Conservation (phyloP, 2,797 vertebrate species). For the Pantherophis alleghaniensis region DNA sequence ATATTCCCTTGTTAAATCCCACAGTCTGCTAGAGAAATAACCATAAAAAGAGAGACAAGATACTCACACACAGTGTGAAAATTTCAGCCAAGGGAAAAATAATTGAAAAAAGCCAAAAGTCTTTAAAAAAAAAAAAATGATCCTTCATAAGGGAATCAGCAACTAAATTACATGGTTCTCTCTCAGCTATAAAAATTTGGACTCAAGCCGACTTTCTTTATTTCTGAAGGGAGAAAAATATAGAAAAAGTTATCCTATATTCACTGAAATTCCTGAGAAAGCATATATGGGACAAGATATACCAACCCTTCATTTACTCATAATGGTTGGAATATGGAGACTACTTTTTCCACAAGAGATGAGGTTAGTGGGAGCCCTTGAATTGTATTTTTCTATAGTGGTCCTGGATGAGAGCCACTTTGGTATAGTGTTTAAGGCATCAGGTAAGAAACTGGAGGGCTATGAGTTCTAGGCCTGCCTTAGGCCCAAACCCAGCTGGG, state of each 20-base stretch:
- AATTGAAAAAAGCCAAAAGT: background rate
- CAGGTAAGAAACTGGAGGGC: background rate
- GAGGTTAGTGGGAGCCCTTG: background rate
- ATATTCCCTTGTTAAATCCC: background rate
- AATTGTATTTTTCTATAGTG: background rate
- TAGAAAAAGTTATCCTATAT: background rate
- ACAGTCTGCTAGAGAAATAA: background rate
- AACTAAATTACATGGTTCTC: background rate
- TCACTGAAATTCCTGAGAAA: background rate
- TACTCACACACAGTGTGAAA: background rate
- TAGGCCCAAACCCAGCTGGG: background rate
- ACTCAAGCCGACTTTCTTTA: background rate
- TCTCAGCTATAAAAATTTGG: background rate
- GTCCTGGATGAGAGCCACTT: background rate
- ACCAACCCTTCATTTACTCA: background rate
- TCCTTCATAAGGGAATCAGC: background rate
- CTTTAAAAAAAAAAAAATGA: background rate
- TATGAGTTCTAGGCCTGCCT: background rate
- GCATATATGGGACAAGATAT: background rate
- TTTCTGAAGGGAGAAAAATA: background rate
- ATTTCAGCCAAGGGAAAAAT: background rate
- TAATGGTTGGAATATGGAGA: background rate
- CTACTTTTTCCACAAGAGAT: background rate
- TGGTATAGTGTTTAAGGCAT: background rate
- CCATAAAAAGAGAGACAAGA: background rate